phyloP scores from a whole-genome alignment of 2,888 invertebrate species.

The Drosophila neotestacea region DNA sequence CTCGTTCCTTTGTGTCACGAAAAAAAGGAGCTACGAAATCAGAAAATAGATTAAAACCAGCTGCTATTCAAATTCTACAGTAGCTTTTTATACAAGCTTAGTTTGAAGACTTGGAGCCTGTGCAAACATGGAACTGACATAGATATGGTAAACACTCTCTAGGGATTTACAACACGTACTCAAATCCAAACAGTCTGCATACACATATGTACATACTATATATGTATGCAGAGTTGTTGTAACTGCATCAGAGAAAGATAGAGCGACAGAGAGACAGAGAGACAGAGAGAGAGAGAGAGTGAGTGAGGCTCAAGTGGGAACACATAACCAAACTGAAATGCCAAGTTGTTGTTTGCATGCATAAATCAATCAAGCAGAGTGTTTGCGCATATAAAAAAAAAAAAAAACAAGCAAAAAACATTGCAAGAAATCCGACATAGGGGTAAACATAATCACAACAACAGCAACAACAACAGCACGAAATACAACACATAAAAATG shows the following conservation, averaged over 20 bases:
- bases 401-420: slow-evolving; percentile 8
- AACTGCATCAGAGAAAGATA: slow-evolving; percentile 6
- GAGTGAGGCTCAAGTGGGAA: slow-evolving; percentile 8
- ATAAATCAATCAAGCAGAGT: slow-evolving; percentile 77
- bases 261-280: not conserved
- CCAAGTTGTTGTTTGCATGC: slow-evolving; percentile 46
- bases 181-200: slow-evolving; percentile 8
- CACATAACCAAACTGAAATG: not conserved
- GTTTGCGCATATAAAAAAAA: slow-evolving; percentile 57
- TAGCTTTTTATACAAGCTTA: not conserved
- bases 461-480: slow-evolving; percentile 26
- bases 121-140: not conserved
- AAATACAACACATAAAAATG: slow-evolving; percentile 6
- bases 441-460: slow-evolving; percentile 37
- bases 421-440: slow-evolving; percentile 23
- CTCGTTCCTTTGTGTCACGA: not conserved
- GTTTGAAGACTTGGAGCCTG: not conserved
- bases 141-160: not conserved
- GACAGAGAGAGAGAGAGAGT: slow-evolving; percentile 1
- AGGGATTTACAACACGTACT: slow-evolving; percentile 19
- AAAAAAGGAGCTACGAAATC: not conserved
- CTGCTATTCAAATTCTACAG: not conserved
- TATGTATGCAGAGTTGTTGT: not conserved
- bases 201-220: not conserved
- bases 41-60: not conserved